Evolutionary conservation across 2,797 vertebrate species (phyloP), one percentile per base, ranked within the genome.

Genomic region (Lagodon rhomboides): DNA sequence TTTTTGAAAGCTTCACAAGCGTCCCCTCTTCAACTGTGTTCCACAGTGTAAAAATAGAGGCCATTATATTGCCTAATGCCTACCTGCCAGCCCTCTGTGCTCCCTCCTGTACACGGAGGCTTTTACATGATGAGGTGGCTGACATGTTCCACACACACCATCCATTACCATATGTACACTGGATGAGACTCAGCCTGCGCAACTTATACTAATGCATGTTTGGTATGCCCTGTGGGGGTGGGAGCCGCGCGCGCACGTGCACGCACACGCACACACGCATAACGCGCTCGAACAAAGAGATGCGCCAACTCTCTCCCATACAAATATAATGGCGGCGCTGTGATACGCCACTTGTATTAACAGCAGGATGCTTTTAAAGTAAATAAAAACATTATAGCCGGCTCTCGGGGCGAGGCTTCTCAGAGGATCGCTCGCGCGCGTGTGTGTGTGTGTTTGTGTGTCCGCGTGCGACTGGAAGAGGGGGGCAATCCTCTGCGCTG

Each of bases 121-220:
- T 95, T 95, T 95, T 95, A 95, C 94, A 95, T 95, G 92, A 95
- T 95, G 94, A 95, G 93, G 93, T 93, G 94, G 87, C 90, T 94
- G 94, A 94, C 94, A 94, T 94, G 93, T 93, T 94, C 87, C 89
- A 89, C 93, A 93, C 91, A 94, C 91, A 92, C 88, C 88, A 94
- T 94, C 93, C 94, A 95, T 95, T 95, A 96, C 93, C 92, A 95
- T 95, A 94, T 93, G 93, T 93, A 93, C 93, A 91, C 90, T 90
- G 92, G 93, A 91, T 91, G 90, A 91, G 91, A 85, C 91, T 91
- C 90, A 80, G 88, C 88, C 90, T 88, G 89, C 83, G 81, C 92
- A 93, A 93, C 93, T 93, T 93, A 94, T 89, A 92, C 95, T 95
- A 95, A 96, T 95, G 95, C 95, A 94, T 94, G 95, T 94, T 94